phyloP scores from a whole-genome alignment of 37 sponge, comb jelly and placozoan species.

The Diacarnus erythraeanus region DNA sequence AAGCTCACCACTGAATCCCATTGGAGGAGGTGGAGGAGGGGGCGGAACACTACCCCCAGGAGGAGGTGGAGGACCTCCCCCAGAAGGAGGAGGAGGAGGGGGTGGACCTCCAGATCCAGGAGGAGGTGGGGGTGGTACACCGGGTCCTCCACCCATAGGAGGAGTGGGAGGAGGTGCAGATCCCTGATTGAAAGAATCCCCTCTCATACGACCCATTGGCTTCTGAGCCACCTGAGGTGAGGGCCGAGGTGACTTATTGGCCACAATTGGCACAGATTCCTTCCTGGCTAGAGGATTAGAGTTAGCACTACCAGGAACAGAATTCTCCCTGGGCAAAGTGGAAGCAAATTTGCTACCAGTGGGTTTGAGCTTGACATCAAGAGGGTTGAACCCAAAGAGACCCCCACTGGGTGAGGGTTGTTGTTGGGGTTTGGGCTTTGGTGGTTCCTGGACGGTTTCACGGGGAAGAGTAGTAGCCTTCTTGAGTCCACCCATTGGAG shows the following conservation, averaged over 20 bases:
- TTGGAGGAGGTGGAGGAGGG: conserved; percentile 73
- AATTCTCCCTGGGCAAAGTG: conserved; percentile 12
- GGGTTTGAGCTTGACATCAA: conserved; percentile 23
- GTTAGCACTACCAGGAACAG: not conserved
- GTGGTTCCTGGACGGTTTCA: not conserved
- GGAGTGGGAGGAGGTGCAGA: conserved; percentile 9
- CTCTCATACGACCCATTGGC: conserved; percentile 2
- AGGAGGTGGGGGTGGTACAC: conserved; percentile 36
- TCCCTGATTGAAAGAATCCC: not conserved
- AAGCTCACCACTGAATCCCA: conserved; percentile 30
- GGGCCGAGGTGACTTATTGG: conserved; percentile 2
- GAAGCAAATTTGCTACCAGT: conserved; percentile 30
- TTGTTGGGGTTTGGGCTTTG: conserved; percentile 2
- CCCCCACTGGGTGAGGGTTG: conserved; percentile 15
- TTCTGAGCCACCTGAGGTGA: conserved; percentile 25
- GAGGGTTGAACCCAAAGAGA: conserved; percentile 44
- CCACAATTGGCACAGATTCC: not conserved
- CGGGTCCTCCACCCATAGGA: not conserved
- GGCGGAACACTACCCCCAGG: conserved; percentile 56
- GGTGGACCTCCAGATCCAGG: not conserved
- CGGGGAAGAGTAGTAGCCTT: conserved; percentile 6
- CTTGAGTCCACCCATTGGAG: conserved; percentile 29
- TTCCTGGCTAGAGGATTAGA: not conserved
- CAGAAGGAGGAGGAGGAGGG: conserved; percentile 1
- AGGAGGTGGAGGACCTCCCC: not conserved